A percentile compares a stretch with the other conserved stretches of the same genome.
These are phyloP conservation scores for Acromyrmex charruanus DNA, from an alignment of 1,140 invertebrate species.

Conservation along the genomic window DNA sequence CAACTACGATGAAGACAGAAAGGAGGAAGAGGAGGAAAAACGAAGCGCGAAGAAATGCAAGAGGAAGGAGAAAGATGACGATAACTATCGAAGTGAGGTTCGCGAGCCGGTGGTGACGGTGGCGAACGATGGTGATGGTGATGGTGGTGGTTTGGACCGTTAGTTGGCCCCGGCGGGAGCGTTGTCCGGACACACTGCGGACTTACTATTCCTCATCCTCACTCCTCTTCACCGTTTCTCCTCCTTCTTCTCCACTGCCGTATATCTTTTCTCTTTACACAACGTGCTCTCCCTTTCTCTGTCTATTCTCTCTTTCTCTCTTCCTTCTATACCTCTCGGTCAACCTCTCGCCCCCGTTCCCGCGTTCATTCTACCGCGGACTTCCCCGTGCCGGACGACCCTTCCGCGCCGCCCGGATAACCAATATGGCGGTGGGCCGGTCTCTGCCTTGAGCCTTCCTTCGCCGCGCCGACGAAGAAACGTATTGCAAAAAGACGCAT, in stretches of 20 bases:
- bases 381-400: constrained; percentile 57
- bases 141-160: constrained; percentile 83
- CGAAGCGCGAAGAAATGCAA: constrained; percentile 48
- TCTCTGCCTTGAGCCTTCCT: constrained; percentile 32
- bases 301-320: constrained; percentile 22
- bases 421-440: constrained; percentile 42
- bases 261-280: constrained; percentile 44
- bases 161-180: constrained; percentile 85
- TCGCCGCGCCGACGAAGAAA: constrained; percentile 35
- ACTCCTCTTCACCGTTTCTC: background rate
- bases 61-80: constrained; percentile 68
- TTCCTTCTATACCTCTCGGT: constrained; percentile 40
- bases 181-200: constrained; percentile 83
- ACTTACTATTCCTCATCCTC: constrained; percentile 75
- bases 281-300: constrained; percentile 17
- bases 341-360: constrained; percentile 48
- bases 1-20: background rate
- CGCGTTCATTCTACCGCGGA: constrained; percentile 61
- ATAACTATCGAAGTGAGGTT: constrained; percentile 70
- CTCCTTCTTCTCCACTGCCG: constrained; percentile 11
- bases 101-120: constrained; percentile 37
- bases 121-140: constrained; percentile 3
- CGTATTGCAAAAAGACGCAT: constrained; percentile 16
- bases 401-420: constrained; percentile 47
- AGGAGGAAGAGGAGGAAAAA: constrained; percentile 39